Evolutionary conservation across 2,797 vertebrate genomes (phyloP), one percentile per base, ranked within the genome.

Genomic region (Gallinago solitaria): DNA sequence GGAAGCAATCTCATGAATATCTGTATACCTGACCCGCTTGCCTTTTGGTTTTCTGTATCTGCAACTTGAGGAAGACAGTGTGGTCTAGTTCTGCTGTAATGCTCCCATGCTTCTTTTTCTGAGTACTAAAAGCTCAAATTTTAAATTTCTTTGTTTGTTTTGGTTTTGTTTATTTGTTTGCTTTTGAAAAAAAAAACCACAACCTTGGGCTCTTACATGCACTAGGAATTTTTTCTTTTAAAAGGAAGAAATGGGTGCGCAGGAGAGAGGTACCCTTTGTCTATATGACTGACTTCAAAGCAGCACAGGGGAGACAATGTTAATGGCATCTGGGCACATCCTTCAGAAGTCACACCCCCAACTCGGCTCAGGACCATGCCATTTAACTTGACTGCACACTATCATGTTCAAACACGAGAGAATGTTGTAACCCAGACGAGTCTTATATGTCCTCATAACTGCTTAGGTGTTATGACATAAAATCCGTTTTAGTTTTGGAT

Each of bases 391-490:
- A 65, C 73, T 77, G 59, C 47, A 67, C 2, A 0, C 37, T 65
- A 33, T 65, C 94, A 61, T 79, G 93, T 91, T 88, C 61, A 73
- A 92, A 87, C 79, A 81, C 18, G 84, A 92, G 37, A 69, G 37
- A 91, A 81, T 86, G 86, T 69, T 88, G 92, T 73, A 94, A 95
- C 60, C 21, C 45, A 84, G 59, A 81, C 0, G 2, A 93, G 80
- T 65, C 53, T 78, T 4, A 0, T 77, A 71, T 3, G 9, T 80
- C 74, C 69, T 90, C 59, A 9, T 78, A 93, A 76, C 73, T 82
- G 35, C 80, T 65, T 74, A 21, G 23, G 37, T 83, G 65, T 87
- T 87, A 87, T 65, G 89, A 93, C 84, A 94, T 30, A 76, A 96
- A 95, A 93, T 67, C 48, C 11, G 0, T 53, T 86, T 84, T 45